Evolutionary conservation across 2,888 invertebrate genomes (phyloP).

Genomic region (Rhagium mordax): DNA sequence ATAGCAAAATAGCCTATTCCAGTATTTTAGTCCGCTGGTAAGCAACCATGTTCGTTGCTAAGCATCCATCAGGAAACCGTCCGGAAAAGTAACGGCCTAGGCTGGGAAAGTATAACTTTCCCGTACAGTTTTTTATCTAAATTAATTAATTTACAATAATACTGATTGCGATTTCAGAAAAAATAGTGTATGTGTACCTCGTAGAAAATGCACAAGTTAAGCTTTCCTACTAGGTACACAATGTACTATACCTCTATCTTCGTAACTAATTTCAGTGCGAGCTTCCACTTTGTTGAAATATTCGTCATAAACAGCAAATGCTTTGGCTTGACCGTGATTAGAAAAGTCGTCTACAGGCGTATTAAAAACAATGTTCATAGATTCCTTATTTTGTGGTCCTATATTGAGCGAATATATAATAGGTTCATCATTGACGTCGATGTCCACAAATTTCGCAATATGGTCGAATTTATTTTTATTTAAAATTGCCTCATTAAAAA

Average conservation of each 20-base stretch:
- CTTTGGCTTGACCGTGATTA: slow-evolving; percentile 31
- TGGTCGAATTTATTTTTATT: background rate
- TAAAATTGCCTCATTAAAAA: slow-evolving; percentile 18
- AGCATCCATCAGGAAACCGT: no score
- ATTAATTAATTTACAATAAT: no score
- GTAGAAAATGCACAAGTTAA: no score
- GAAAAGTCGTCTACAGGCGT: slow-evolving; percentile 28
- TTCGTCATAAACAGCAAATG: slow-evolving; percentile 36
- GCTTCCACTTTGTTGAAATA: slow-evolving; percentile 40
- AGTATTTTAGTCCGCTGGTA: no score
- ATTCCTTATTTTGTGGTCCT: slow-evolving; percentile 24
- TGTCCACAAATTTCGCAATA: background rate
- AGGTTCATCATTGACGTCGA: slow-evolving; percentile 19
- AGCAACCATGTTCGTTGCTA: no score
- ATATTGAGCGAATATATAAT: slow-evolving; percentile 14
- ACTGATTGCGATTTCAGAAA: no score
- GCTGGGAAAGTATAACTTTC: no score
- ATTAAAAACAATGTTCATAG: slow-evolving; percentile 33
- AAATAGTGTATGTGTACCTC: no score
- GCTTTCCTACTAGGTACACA: no score
- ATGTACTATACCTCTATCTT: slow-evolving; percentile 46
- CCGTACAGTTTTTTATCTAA: no score
- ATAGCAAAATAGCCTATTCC: no score
- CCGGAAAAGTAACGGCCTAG: no score
- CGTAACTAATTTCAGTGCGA: slow-evolving; percentile 38